These are phyloP conservation scores for Drosophila fungiperda DNA, from an alignment of 2,888 invertebrate species.

Conservation along the genomic window DNA sequence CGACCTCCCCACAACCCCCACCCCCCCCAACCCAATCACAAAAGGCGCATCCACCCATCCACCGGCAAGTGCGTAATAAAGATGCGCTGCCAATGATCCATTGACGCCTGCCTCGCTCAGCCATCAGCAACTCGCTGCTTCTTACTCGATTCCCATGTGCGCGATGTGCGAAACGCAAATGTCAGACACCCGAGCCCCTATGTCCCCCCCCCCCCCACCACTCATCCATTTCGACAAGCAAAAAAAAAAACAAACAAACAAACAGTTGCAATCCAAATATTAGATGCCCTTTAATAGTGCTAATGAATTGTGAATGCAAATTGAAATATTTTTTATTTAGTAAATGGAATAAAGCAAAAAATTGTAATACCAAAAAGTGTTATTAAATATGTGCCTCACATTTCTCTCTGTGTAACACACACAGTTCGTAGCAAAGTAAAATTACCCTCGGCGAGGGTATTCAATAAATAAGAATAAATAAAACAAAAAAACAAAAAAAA, in stretches of 20 bases:
- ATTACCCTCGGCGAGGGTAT: not conserved
- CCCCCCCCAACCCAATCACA: not conserved
- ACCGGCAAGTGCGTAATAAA: slow-evolving; percentile 1
- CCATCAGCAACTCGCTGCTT: slow-evolving; percentile 32
- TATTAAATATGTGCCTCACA: not conserved
- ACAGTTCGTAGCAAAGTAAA: slow-evolving; percentile 1
- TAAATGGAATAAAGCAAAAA: too few species aligned
- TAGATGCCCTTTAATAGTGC: not conserved
- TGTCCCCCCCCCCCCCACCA: not conserved
- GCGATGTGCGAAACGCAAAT: slow-evolving; percentile 23
- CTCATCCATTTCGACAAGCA: not conserved
- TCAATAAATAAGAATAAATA: not conserved
- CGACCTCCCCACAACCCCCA: not conserved
- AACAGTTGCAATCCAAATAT: not conserved
- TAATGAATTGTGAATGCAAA: not conserved
- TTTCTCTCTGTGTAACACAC: not conserved
- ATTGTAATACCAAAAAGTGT: not conserved
- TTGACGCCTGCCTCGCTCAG: slow-evolving; percentile 24
- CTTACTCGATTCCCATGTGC: not conserved
- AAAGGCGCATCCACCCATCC: not conserved
- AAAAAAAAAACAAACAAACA: not conserved
- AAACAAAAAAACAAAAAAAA: too few species aligned
- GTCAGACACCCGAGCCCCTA: not conserved
- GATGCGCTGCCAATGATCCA: slow-evolving; percentile 46
- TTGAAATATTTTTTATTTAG: not conserved